Evolutionary conservation across 2,888 invertebrate species (phyloP).

Genomic region (Polydrusus cervinus): DNA sequence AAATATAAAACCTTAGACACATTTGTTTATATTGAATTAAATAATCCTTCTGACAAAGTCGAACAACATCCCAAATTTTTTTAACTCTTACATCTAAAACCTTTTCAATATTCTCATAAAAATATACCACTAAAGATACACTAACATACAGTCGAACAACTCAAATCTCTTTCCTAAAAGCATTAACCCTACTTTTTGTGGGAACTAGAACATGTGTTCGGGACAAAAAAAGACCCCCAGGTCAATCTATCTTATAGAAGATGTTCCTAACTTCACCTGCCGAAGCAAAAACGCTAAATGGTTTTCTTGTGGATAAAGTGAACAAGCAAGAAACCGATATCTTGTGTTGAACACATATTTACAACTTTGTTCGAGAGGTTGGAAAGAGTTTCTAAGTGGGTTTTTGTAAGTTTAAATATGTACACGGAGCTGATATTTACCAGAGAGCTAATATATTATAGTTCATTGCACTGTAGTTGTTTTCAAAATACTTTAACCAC

Average conservation of each 20-base stretch:
- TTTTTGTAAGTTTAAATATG: slow-evolving; percentile 46
- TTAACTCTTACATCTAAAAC: no score
- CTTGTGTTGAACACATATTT: slow-evolving; percentile 53
- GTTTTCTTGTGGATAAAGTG: slow-evolving; percentile 58
- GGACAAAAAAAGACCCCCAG: slow-evolving; percentile 51
- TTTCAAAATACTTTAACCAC: no score
- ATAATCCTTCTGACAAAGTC: no score
- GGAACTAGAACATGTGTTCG: slow-evolving; percentile 44
- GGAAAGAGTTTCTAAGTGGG: slow-evolving; percentile 37
- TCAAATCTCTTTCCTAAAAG: slow-evolving; percentile 28
- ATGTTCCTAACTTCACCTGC: slow-evolving; percentile 65
- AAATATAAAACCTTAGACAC: no score
- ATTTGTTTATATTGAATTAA: no score
- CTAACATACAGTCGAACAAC: slow-evolving; percentile 21
- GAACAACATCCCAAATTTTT: no score
- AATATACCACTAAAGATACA: slow-evolving; percentile 27
- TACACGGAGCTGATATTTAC: slow-evolving; percentile 11
- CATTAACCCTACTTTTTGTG: slow-evolving; percentile 38
- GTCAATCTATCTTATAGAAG: slow-evolving; percentile 63
- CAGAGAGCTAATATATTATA: background rate
- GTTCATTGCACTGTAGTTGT: background rate
- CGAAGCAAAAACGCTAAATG: slow-evolving; percentile 66
- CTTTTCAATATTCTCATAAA: background rate
- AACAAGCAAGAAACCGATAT: slow-evolving; percentile 51
- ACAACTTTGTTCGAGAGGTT: slow-evolving; percentile 48